Evolutionary conservation across 1,140 invertebrate genomes (phyloP).

Genomic region (Patella vulgata): DNA sequence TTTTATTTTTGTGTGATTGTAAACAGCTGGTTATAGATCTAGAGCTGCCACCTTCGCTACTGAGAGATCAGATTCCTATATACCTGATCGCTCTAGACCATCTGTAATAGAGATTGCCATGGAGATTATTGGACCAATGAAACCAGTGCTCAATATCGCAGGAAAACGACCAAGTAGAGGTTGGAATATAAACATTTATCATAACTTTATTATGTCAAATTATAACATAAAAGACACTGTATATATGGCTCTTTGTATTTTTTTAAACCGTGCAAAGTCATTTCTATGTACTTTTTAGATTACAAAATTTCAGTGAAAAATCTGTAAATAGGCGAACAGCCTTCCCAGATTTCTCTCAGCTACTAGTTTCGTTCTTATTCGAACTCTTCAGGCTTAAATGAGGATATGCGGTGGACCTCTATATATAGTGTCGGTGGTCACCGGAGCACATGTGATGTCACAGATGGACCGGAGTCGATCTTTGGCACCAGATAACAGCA

Average conservation of each 20-base stretch:
- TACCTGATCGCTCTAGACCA: slow-evolving; percentile 34
- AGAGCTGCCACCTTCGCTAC: slow-evolving; percentile 52
- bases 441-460: too few relatives aligned
- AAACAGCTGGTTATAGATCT: slow-evolving; percentile 47
- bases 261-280: not conserved
- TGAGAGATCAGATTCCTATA: slow-evolving; percentile 50
- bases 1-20: too few relatives aligned
- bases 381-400: too few relatives aligned
- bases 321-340: too few relatives aligned
- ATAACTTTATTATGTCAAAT: too few relatives aligned
- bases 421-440: not conserved
- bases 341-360: too few relatives aligned
- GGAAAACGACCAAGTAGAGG: slow-evolving; percentile 52
- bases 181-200: slow-evolving; percentile 18
- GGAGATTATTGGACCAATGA: slow-evolving; percentile 53
- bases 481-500: too few relatives aligned
- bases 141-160: slow-evolving; percentile 43
- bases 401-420: too few relatives aligned
- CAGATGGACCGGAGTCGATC: too few relatives aligned
- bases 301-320: not conserved
- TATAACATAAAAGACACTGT: too few relatives aligned
- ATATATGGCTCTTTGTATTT: not conserved
- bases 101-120: slow-evolving; percentile 52
- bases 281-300: not conserved
- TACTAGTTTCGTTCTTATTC: too few relatives aligned